Percentiles rank a stretch among this genome's conserved stretches.
phyloP scores from a whole-genome alignment of 2,113 vertebrate genomes.

The Steatornis caripensis region DNA sequence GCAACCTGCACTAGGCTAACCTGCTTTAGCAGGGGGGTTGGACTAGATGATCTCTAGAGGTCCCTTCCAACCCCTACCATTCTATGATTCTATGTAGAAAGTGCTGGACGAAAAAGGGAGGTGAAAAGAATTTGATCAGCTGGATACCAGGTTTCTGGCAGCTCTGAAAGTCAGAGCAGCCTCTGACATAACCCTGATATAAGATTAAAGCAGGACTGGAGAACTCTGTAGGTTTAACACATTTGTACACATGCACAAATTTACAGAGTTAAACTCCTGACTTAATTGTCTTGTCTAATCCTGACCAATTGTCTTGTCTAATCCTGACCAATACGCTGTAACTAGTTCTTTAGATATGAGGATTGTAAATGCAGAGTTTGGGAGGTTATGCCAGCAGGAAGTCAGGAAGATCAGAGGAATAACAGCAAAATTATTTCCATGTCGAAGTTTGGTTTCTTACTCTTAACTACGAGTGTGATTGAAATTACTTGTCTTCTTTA shows the following conservation, averaged over 20 bases:
- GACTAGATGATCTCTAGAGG: too few species aligned
- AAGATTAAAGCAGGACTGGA: neutral
- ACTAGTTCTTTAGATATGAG: neutral
- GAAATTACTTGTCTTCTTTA: constrained; percentile 16
- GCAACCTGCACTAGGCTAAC: too few species aligned
- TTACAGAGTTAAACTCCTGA: neutral
- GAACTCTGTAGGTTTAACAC: neutral
- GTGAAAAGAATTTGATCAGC: neutral
- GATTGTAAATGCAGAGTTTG: neutral
- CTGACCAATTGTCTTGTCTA: neutral
- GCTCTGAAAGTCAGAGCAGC: neutral
- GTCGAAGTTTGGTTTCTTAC: neutral
- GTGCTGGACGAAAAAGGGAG: neutral
- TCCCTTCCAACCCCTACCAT: too few species aligned
- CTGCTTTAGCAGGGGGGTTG: too few species aligned
- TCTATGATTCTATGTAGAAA: too few species aligned
- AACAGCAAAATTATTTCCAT: neutral
- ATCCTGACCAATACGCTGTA: neutral
- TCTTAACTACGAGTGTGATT: neutral
- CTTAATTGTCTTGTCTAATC: neutral
- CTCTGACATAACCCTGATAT: neutral
- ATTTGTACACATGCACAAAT: neutral
- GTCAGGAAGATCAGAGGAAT: neutral
- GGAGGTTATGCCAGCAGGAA: neutral
- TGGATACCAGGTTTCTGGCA: neutral